Conservation (phyloP, 1,140 invertebrate genomes). For the Plutomurus gul region DNA sequence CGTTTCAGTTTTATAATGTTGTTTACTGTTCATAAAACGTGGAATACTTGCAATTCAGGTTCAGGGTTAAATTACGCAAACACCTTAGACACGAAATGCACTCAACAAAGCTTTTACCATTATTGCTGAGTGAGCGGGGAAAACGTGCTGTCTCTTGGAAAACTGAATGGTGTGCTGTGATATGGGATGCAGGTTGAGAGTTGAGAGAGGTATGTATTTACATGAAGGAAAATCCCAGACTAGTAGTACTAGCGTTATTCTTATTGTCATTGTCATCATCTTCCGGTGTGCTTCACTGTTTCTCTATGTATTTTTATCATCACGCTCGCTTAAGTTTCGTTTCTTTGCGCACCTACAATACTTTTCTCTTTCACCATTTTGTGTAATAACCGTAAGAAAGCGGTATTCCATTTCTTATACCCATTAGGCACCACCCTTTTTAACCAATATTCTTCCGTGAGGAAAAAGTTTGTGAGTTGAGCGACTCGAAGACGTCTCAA, state of each 20-base stretch:
- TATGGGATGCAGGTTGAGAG: too few species aligned
- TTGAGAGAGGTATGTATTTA: too few species aligned
- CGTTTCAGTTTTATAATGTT: too few species aligned
- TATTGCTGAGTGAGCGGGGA: too few species aligned
- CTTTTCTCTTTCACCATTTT: conserved; percentile 7
- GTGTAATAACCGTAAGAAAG: conserved; percentile 21
- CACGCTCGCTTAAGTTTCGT: conserved; percentile 14
- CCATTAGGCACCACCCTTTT: conserved; percentile 11
- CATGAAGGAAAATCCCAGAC: neutral
- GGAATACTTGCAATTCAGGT: too few species aligned
- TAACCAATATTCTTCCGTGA: neutral
- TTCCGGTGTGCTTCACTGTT: conserved; percentile 1
- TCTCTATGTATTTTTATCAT: conserved; percentile 18
- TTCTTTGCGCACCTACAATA: neutral
- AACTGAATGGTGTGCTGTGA: too few species aligned
- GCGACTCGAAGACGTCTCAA: neutral
- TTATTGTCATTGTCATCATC: conserved; percentile 27
- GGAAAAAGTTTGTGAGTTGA: conserved; percentile 8
- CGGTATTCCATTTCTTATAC: conserved; percentile 11
- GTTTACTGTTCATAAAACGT: too few species aligned
- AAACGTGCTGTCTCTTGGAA: too few species aligned
- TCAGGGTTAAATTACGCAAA: too few species aligned
- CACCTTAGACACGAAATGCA: too few species aligned
- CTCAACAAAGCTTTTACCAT: too few species aligned
- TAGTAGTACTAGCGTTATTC: neutral